A percentile compares a stretch with the other conserved stretches of the same genome.
phyloP scores from a whole-genome alignment of 2,888 invertebrate species.

The Orthonevra nobilis region DNA sequence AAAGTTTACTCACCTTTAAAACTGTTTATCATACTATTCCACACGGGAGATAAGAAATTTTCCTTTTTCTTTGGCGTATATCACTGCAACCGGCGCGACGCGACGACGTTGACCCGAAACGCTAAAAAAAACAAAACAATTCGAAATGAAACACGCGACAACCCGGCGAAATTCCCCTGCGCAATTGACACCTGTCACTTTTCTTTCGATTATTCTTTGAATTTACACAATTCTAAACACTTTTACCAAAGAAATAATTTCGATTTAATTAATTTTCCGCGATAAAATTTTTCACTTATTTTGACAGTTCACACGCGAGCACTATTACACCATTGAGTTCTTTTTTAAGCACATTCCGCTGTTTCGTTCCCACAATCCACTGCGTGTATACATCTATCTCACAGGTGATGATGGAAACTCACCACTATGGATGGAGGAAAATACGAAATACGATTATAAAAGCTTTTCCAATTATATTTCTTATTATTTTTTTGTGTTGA shows the following conservation, averaged over 20 bases:
- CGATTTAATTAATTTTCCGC: not conserved
- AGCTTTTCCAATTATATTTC: too few relatives aligned
- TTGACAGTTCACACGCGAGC: conserved; percentile 25
- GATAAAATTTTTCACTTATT: conserved; percentile 26
- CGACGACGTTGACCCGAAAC: not conserved
- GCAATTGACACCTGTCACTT: conserved; percentile 22
- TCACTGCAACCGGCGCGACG: conserved; percentile 42
- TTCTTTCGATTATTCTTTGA: not conserved
- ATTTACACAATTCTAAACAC: not conserved
- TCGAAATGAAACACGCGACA: conserved; percentile 24
- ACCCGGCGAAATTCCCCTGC: not conserved
- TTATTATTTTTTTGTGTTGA: too few relatives aligned
- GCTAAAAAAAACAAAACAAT: too few relatives aligned
- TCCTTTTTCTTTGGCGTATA: conserved; percentile 21
- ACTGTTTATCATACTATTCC: conserved; percentile 72
- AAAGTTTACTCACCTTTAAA: conserved; percentile 68
- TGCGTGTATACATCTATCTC: conserved; percentile 12
- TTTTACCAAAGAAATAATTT: conserved; percentile 8
- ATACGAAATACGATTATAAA: too few relatives aligned
- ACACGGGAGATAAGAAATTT: conserved; percentile 39
- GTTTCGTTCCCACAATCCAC: conserved; percentile 16
- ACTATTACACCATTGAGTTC: conserved; percentile 32
- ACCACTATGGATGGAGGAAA: too few relatives aligned
- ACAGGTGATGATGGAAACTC: conserved; percentile 19
- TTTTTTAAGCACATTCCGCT: conserved; percentile 4